Evolutionary conservation across 64 coral and sea anemone genomes (phyloP), one percentile per base, ranked within the genome.

Genomic region (Porites lutea): DNA sequence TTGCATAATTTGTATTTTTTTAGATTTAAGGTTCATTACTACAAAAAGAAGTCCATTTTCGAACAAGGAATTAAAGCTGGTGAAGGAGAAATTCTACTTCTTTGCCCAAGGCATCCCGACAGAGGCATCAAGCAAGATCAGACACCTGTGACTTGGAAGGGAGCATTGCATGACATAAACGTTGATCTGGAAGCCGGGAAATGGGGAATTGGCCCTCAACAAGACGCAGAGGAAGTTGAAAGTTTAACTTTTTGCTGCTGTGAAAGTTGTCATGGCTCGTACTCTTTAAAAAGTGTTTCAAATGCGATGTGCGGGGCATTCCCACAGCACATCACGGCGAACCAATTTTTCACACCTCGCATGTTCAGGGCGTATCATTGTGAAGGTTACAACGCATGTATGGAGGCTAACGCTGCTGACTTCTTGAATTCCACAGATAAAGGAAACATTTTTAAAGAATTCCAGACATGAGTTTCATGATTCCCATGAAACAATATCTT

Each of bases 321-420:
- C 78, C 94, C 94, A 58, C 23, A 60, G 27, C 78, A 82, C 79
- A 51, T 45, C 60, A 91, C 89, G 11, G 77, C 86, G 47, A 96
- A 96, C 74, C 94, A 96, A 59, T 85, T 96, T 14, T 96, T 84
- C 75, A 96, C 94, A 4, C 78, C 94, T 16, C 75, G 86, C 27
- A 89, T 96, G 94, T 96, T 96, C 87, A 89, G 75, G 15, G 90
- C 86, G 8, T 96, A 96, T 49, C 94, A 92, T 49, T 74, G 82
- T 51, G 94, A 95, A 74, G 94, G 94, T 13, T 95, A 95, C 52
- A 90, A 91, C 78, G 90, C 94, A 92, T 96, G 94, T 71, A 59
- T 89, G 8, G 90, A 96, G 37, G 94, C 94, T 72, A 58, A 82
- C 4, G 94, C 94, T 55, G 94, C 92, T 53, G 58, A 73, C 21